Evolutionary conservation across 1,140 invertebrate species (phyloP).

Genomic region (Hestina assimilis): DNA sequence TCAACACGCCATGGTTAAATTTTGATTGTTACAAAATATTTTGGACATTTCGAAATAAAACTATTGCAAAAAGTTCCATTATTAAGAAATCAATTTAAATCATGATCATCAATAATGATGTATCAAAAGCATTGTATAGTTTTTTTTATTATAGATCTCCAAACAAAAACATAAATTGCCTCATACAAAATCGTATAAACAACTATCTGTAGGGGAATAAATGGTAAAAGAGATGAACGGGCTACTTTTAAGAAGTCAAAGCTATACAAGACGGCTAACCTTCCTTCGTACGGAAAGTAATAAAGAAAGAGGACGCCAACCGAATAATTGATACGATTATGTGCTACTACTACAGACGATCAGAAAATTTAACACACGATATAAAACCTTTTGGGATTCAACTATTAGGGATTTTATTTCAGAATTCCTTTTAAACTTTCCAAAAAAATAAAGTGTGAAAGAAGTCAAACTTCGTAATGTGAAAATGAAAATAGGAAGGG

Average conservation of each 20-base stretch:
- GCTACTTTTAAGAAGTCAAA: slow-evolving; percentile 18
- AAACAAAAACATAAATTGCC: too few relatives aligned
- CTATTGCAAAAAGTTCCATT: too few relatives aligned
- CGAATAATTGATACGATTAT: slow-evolving; percentile 71
- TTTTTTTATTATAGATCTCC: background rate
- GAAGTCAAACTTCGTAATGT: too few relatives aligned
- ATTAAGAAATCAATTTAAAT: too few relatives aligned
- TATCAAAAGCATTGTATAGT: background rate
- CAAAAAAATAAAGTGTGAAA: too few relatives aligned
- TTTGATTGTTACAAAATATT: background rate
- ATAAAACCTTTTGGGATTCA: background rate
- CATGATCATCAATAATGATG: background rate
- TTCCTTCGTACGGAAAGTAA: slow-evolving; percentile 48
- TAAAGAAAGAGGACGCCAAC: slow-evolving; percentile 63
- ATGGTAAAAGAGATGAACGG: slow-evolving; percentile 11
- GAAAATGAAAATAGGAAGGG: too few relatives aligned
- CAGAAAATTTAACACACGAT: background rate
- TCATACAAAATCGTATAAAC: too few relatives aligned
- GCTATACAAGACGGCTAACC: slow-evolving; percentile 37
- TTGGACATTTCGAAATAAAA: too few relatives aligned
- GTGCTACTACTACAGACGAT: slow-evolving; percentile 46
- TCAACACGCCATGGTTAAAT: slow-evolving; percentile 7
- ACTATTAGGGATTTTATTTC: background rate
- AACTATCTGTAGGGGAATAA: slow-evolving; percentile 2
- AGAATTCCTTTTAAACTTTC: too few relatives aligned